Conservation (phyloP, 2,113 vertebrate species). For the Apteryx mantelli region DNA sequence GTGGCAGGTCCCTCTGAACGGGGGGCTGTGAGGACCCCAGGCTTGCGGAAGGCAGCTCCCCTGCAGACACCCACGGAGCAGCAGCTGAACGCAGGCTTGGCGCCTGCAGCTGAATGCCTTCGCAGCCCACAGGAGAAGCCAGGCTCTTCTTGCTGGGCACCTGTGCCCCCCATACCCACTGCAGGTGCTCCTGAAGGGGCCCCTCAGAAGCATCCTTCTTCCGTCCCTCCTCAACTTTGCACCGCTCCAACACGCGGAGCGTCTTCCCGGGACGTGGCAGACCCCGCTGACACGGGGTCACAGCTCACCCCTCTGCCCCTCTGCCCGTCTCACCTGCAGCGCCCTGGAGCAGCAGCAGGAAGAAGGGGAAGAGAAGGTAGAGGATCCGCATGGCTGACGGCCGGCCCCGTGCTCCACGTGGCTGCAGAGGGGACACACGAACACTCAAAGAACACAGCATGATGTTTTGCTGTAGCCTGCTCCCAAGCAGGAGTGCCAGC, state of each 20-base stretch:
- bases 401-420: rapidly evolving
- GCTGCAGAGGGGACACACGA: neutral
- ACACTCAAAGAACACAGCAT: neutral
- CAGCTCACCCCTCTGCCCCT: neutral
- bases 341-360: neutral
- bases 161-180: neutral
- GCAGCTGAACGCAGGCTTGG: neutral
- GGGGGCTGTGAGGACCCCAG: too few relatives aligned
- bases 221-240: neutral
- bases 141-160: neutral
- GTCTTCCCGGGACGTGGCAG: neutral
- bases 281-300: neutral
- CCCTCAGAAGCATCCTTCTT: rapidly evolving
- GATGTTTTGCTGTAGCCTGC: too few relatives aligned
- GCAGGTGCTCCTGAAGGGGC: neutral
- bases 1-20: too few relatives aligned
- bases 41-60: too few relatives aligned
- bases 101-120: neutral
- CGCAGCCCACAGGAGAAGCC: neutral
- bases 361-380: constrained; percentile 9
- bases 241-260: rapidly evolving
- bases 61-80: neutral
- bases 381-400: constrained; percentile 12
- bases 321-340: neutral
- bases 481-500: too few relatives aligned